These are phyloP conservation scores for Busseola fusca DNA, from an alignment of 2,888 invertebrate genomes.

Conservation along the genomic window DNA sequence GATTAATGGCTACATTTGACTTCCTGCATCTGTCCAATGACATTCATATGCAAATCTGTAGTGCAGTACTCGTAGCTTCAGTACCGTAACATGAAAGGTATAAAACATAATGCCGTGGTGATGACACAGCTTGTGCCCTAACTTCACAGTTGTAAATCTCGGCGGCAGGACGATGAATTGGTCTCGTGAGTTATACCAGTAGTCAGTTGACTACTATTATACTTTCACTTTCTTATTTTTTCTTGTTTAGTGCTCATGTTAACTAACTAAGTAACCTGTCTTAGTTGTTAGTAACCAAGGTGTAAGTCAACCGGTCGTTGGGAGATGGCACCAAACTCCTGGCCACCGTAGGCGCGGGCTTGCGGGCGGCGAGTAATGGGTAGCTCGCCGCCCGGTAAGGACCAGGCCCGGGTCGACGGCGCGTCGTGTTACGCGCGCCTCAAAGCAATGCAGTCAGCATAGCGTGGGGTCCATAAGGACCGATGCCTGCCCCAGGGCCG, in stretches of 20 bases:
- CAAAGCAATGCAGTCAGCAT: too few species aligned
- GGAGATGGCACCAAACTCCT: too few species aligned
- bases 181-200: slow-evolving; percentile 58
- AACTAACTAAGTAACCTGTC: slow-evolving; percentile 27
- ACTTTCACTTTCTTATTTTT: slow-evolving; percentile 52
- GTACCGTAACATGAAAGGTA: slow-evolving; percentile 65
- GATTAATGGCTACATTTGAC: slow-evolving; percentile 54
- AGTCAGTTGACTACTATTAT: slow-evolving; percentile 35
- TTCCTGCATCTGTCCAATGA: slow-evolving; percentile 61
- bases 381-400: too few species aligned
- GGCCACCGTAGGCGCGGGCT: too few species aligned
- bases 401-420: too few species aligned
- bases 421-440: too few species aligned
- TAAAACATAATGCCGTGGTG: slow-evolving; percentile 70
- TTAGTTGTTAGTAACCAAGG: too few species aligned
- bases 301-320: too few species aligned
- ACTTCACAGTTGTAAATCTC: slow-evolving; percentile 60
- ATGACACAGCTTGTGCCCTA: slow-evolving; percentile 61
- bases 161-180: slow-evolving; percentile 60
- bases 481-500: too few species aligned
- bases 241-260: slow-evolving; percentile 34
- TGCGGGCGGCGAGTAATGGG: too few species aligned
- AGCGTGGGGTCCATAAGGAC: too few species aligned
- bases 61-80: slow-evolving; percentile 61
- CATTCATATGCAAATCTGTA: slow-evolving; percentile 71